Conservation (phyloP, 2,113 vertebrate genomes). For the Mesocricetus auratus region DNA sequence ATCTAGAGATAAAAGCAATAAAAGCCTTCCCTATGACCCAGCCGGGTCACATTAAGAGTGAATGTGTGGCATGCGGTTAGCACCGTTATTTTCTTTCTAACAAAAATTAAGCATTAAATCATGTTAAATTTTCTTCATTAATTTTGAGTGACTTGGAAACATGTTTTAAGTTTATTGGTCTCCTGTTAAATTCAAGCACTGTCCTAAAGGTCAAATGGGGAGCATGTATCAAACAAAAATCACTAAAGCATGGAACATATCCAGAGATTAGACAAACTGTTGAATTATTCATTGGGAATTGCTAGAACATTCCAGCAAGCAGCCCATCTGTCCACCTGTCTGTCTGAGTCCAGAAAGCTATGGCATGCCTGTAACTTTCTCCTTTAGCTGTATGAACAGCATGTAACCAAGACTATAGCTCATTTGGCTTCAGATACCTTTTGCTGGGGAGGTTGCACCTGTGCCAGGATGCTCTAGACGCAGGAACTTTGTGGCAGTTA, state of each 20-base stretch:
- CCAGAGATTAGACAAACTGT: neutral
- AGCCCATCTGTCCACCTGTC: neutral
- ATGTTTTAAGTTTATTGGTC: neutral
- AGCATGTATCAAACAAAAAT: accelerated
- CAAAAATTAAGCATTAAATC: neutral
- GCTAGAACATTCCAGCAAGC: neutral
- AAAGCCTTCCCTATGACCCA: neutral
- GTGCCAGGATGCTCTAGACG: accelerated
- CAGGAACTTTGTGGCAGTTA: neutral
- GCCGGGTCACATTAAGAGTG: neutral
- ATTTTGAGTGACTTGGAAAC: neutral
- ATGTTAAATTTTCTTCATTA: neutral
- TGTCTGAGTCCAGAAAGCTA: neutral
- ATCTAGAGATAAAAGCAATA: neutral
- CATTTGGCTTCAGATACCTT: neutral
- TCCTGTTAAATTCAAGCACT: neutral
- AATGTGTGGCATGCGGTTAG: neutral
- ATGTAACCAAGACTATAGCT: neutral
- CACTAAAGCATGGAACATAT: neutral
- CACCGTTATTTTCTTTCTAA: neutral
- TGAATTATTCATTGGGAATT: neutral
- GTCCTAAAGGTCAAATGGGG: neutral
- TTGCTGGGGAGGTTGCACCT: too few species aligned
- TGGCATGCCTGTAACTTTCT: neutral
- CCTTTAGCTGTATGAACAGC: too few species aligned